Evolutionary conservation across 2,113 vertebrate species (phyloP), one percentile per base, ranked within the genome.

Genomic region (Tachysurus fulvidraco): DNA sequence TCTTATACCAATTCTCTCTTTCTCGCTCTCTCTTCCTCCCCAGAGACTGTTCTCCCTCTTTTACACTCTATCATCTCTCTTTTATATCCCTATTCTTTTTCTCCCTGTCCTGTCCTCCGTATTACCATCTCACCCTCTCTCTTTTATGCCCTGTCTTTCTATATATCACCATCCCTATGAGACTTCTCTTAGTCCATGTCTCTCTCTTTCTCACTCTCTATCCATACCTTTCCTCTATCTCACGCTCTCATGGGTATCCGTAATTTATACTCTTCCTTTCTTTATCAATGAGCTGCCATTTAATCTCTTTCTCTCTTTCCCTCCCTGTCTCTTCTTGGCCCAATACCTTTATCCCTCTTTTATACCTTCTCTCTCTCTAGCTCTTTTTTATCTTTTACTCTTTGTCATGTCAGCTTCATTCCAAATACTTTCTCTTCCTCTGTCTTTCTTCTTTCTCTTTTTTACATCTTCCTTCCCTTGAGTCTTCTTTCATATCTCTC

Each of bases 101-200:
- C 73, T 76, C 21, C 25, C 52, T 79, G 16, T 82, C 62, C 25
- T 74, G 46, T 46, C 73, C 36, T 64, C 81, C 28, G 36, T 46
- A 74, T 57, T 59, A 44, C 28, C 25, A 21, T 79, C 65, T 57
- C 74, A 55, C 80, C 65, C 41, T 89, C 74, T 71, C 41, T 88
- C 82, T 65, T 89, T 83, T 86, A 85, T 73, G 84, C 87, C 62
- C 88, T 82, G 54, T 23, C 79, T 21, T 62, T 90, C 41, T 46
- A 23, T 17, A 62, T 52, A 14, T 50, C 11, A 28, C 74, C 16
- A 77, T 77, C 74, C 74, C 25, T 77, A 6, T 28, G 74, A 77
- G 46, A 54, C 46, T 19, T 77, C 74, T 54, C 71, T 74, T 30
- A 50, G 41, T 50, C 71, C 69, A 73, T 46, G 19, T 57, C 52